Evolutionary conservation across 1,140 invertebrate species (phyloP), one percentile per base, ranked within the genome.

Genomic region (Ridgeia piscesae): DNA sequence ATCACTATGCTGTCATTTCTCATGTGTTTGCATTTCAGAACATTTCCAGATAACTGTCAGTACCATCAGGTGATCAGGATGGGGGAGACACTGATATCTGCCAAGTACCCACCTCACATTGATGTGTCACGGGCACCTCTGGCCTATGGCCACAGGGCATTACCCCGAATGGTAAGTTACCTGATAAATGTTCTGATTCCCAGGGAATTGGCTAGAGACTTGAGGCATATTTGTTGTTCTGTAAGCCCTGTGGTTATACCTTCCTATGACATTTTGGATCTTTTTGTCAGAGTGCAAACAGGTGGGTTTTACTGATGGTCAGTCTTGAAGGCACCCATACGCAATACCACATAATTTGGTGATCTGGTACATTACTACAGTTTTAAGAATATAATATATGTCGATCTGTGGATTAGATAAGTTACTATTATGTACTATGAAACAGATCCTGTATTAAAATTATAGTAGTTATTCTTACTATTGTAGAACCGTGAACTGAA

Each of bases 401-500:
- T n/a, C n/a, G n/a, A n/a, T n/a, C n/a, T 9, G 89, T 89, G 34
- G 9, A 9, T 8, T 89, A 27, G 34, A 9, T 89, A 33, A 33
- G 9, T 89, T 89, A 35, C 33, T 31, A 35, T 89, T 89, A 27
- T 11, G 8, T 50, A 50, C 48, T 11, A 50, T 50, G 48, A 50
- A 50, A 8, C 48, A 50, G 21, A 50, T 50, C 48, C 8, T 21
- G 21, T 50, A 50, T 50, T 50, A 21, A n/a, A n/a, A n/a, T n/a
- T n/a, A n/a, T 21, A 77, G 27, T 77, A 77, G 58, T 77, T 21
- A 31, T 21, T 77, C 27, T 77, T 91, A 42, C 6, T 35, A 27
- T 91, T 35, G 33, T 34, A 96, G 96, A 96, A 96, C 58, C 92
- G 95, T 92, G 96, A 96, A 93, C 92, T 96, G 34, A 95, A 95